Evolutionary conservation across 2,888 invertebrate species (phyloP).

Genomic region (Heliconius sara): DNA sequence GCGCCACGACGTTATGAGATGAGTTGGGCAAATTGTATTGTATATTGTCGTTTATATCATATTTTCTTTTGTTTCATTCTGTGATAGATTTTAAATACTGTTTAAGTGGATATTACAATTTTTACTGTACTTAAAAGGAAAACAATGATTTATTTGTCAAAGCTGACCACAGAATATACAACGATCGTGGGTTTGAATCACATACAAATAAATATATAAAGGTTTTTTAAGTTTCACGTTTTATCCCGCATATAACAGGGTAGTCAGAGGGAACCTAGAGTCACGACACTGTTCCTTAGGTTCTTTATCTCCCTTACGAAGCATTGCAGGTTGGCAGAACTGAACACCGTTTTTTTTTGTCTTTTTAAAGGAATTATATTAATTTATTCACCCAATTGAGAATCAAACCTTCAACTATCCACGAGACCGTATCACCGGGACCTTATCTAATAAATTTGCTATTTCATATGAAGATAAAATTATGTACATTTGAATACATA

Average conservation of each 20-base stretch:
- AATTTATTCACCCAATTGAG: background rate
- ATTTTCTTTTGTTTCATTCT: background rate
- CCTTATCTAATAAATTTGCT: background rate
- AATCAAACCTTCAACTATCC: background rate
- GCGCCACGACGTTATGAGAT: no score
- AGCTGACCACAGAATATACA: background rate
- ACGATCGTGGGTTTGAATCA: background rate
- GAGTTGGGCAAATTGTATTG: no score
- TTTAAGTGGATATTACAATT: background rate
- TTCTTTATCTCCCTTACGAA: no score
- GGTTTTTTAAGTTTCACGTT: background rate
- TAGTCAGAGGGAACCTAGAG: background rate
- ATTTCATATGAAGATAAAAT: background rate
- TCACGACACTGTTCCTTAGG: background rate
- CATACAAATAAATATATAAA: background rate
- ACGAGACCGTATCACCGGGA: fast-evolving
- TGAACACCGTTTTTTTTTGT: background rate
- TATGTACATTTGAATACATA: background rate
- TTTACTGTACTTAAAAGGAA: background rate
- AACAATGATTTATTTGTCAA: background rate
- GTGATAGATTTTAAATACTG: background rate
- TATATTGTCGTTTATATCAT: background rate
- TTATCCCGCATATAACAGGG: background rate
- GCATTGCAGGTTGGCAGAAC: background rate
- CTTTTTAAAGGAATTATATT: background rate